Evolutionary conservation across 2,797 vertebrate species (phyloP), one percentile per base, ranked within the genome.

Genomic region (Ciconia nigra): DNA sequence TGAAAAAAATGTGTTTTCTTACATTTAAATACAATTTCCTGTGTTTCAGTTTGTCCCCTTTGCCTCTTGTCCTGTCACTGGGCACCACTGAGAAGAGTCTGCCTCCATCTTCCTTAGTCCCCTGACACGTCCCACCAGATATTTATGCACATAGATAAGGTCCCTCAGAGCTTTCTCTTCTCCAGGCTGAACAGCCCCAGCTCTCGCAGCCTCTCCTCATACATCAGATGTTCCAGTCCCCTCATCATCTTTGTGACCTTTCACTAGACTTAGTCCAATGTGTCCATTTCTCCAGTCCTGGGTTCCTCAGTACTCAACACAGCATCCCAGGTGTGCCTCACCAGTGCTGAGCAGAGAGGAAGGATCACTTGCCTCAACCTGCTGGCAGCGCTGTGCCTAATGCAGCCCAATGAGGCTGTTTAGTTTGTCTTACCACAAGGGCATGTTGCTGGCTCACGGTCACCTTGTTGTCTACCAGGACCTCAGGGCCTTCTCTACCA

Each of bases 101-200:
- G 7, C 18, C 9, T 72, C 20, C 8, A 29, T 25, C 10, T 59
- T 37, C 24, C 31, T 28, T 41, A 25, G 8, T 54, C 6, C 11
- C 4, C 2, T 7, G 1, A 3, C 8, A 22, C 15, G 16, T 4
- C 14, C 28, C 17, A 51, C 16, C 41, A 58, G 15, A 24, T 35
- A 19, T 47, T 54, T 42, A n/a, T 16, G 8, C 28, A 61, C 9
- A 11, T 6, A 9, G 10, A 18, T 41, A 41, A 83, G 16, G 25
- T n/a, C 7, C 3, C 17, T 15, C 44, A 58, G 49, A 58, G 5
- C 4, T 33, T 73, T 78, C 11, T n/a, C 2, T 87, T 52, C 31
- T 79, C 39, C 39, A 74, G 24, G 5, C 3, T 22, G 15, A 67
- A 57, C 7, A 26, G 13, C 21, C 15, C 10, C 18, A 87, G 25